Evolutionary conservation across 2,113 vertebrate species (phyloP), one percentile per base, ranked within the genome.

Genomic region (Symphodus melops): DNA sequence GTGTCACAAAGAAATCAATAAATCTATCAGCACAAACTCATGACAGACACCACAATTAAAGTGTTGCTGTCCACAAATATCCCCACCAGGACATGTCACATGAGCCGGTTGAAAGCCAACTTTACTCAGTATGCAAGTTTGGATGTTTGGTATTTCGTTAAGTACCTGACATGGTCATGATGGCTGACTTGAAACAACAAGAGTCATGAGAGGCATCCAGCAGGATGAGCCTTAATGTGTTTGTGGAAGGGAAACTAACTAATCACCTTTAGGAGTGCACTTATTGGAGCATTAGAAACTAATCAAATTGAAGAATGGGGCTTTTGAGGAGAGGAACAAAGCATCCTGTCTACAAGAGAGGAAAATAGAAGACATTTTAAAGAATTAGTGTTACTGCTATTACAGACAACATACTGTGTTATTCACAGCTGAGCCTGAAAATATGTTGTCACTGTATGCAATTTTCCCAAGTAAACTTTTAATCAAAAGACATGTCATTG

Each of bases 231-330:
- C 66, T 68, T 87, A 62, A 63, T 80, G 62, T 75, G 42, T 87
- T 79, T 84, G 68, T 62, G 57, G 63, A 77, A 83, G 72, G 62
- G 41, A 82, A 87, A 72, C 58, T 39, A 72, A 81, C 75, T 86
- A 89, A 89, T 87, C 77, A 76, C 74, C 81, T 86, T 89, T 82
- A 37, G 41, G 62, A 57, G 62, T 65, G 23, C 70, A 64, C 79
- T 77, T 79, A 79, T 81, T 80, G 75, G 70, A 82, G 69, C 77
- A 89, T 65, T 80, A 78, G 61, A 89, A 88, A 85, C 67, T 75
- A 83, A 86, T 90, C 83, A 81, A 70, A 72, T 57, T 72, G 82
- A 82, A 74, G 60, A 79, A 91, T 77, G 54, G 41, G 62, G 71
- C 65, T 70, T 68, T 88, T 76, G 75, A 73, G 67, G 19, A 63